A percentile compares a stretch with the other conserved stretches of the same genome.
phyloP scores from a whole-genome alignment of 30 jellyfish, hydroid and myxozoan species.

The Hydra vulgaris region DNA sequence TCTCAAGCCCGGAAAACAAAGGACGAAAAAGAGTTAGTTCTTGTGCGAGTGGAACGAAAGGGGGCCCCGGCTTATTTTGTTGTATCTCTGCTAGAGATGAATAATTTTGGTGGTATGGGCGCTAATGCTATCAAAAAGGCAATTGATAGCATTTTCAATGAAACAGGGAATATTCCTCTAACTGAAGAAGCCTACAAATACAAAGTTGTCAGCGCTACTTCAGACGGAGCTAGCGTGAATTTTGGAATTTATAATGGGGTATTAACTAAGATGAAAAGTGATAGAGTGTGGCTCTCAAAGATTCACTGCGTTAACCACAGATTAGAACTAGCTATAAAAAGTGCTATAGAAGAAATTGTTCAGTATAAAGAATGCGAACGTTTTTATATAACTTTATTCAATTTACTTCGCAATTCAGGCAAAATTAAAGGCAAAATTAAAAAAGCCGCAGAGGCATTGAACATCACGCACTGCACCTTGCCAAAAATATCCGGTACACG shows the following conservation, averaged over 20 bases:
- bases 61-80: constrained; percentile 43
- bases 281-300: not conserved
- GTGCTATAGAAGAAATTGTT: too few species aligned
- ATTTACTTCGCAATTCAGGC: too few species aligned
- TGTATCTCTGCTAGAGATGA: constrained; percentile 46
- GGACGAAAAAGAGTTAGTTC: not conserved
- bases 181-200: constrained; percentile 14
- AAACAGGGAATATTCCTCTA: constrained; percentile 4
- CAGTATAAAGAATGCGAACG: too few species aligned
- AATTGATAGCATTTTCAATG: constrained; percentile 20
- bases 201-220: constrained; percentile 52
- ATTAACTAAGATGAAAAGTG: not conserved
- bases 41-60: constrained; percentile 5
- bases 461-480: too few species aligned
- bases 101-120: constrained; percentile 39
- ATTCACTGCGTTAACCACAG: not conserved
- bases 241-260: constrained; percentile 14
- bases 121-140: constrained; percentile 32
- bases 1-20: constrained; percentile 1
- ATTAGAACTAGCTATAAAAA: not conserved
- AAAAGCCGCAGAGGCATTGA: too few species aligned
- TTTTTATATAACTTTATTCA: too few species aligned
- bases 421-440: too few species aligned
- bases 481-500: too few species aligned
- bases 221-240: constrained; percentile 55